These are phyloP conservation scores for Hipparchia sbordonii DNA, from an alignment of 2,888 invertebrate species.

Conservation along the genomic window DNA sequence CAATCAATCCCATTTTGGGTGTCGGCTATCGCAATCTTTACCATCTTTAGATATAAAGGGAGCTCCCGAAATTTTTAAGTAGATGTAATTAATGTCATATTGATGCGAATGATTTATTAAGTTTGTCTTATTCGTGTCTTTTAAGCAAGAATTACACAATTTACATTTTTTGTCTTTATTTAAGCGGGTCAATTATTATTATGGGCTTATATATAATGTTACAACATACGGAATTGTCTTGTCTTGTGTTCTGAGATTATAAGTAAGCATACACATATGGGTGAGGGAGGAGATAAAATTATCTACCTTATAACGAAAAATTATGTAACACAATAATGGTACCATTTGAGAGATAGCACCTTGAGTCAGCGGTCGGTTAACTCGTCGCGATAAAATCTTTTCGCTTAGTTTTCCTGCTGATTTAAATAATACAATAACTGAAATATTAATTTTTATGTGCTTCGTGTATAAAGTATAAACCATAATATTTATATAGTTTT, in stretches of 20 bases:
- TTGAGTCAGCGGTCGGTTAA: conserved; percentile 57
- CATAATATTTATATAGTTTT: not conserved
- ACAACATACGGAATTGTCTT: conserved; percentile 21
- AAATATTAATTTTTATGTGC: not conserved
- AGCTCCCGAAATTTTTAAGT: conserved; percentile 41
- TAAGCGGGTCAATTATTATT: conserved; percentile 14
- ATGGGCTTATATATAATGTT: conserved; percentile 19
- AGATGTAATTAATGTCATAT: conserved; percentile 42
- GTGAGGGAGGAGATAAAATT: conserved; percentile 57
- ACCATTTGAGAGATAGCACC: conserved; percentile 61
- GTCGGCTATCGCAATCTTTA: conserved; percentile 62
- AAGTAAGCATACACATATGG: conserved; percentile 39
- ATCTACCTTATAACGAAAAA: conserved; percentile 59
- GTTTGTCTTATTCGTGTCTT: conserved; percentile 33
- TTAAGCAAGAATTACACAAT: conserved; percentile 20
- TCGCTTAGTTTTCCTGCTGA: conserved; percentile 21
- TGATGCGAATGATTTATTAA: conserved; percentile 39
- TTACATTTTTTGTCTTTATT: conserved; percentile 23
- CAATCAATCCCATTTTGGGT: conserved; percentile 72
- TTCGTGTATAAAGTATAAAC: not conserved
- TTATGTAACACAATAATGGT: conserved; percentile 63
- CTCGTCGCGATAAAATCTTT: conserved; percentile 38
- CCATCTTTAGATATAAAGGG: conserved; percentile 58
- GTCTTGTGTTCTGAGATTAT: conserved; percentile 25
- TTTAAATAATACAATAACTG: not conserved